Conservation (phyloP, 64 coral and sea anemone species). For the Pachyseris speciosa region DNA sequence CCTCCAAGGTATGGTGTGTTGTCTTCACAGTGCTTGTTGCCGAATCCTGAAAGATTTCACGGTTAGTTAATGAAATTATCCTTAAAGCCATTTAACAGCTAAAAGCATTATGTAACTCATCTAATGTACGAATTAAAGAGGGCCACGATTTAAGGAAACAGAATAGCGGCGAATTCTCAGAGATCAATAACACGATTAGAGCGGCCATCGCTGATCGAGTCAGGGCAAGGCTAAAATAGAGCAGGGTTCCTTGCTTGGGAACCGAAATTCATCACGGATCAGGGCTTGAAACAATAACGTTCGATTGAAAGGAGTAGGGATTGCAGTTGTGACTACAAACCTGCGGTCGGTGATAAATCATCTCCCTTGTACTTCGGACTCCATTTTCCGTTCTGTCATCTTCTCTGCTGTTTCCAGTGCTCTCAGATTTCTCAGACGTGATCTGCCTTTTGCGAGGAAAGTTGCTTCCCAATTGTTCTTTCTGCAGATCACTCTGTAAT, state of each 20-base stretch:
- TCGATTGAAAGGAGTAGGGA: too few relatives aligned
- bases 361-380: neutral
- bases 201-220: too few relatives aligned
- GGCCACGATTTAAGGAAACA: too few relatives aligned
- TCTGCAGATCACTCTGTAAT: slow-evolving; percentile 24
- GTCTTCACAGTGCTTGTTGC: neutral
- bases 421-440: neutral
- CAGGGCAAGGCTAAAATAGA: too few relatives aligned
- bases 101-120: too few relatives aligned
- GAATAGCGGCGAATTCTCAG: too few relatives aligned
- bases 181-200: too few relatives aligned
- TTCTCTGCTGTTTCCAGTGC: slow-evolving; percentile 2
- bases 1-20: neutral
- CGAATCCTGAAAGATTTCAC: neutral
- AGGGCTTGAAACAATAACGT: too few relatives aligned
- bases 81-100: too few relatives aligned
- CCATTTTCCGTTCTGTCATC: slow-evolving; percentile 13
- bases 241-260: too few relatives aligned
- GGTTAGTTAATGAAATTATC: neutral
- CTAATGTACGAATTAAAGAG: too few relatives aligned
- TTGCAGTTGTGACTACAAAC: neutral
- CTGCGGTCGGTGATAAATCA: slow-evolving; percentile 14
- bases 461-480: neutral
- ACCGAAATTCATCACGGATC: too few relatives aligned
- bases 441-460: slow-evolving; percentile 9